These are phyloP conservation scores for Archivesica marissinica DNA, from an alignment of 1,140 invertebrate species.

Conservation along the genomic window DNA sequence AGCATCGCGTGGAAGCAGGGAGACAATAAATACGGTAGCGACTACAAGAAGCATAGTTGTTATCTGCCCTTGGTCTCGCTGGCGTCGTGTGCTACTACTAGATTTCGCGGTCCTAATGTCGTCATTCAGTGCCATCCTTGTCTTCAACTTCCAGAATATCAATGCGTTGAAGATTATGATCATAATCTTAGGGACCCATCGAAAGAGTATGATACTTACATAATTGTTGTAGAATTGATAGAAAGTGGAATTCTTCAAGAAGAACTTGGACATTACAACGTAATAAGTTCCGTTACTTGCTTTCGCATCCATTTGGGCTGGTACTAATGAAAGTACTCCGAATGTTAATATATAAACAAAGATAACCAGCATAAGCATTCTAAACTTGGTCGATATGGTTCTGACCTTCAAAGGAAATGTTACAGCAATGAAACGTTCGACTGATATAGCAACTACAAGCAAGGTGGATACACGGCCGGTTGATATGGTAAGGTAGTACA, in stretches of 20 bases:
- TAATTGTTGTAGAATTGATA: slow-evolving; percentile 42
- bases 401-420: slow-evolving; percentile 54
- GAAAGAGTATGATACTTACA: slow-evolving; percentile 35
- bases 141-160: slow-evolving; percentile 30
- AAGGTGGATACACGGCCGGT: slow-evolving; percentile 49
- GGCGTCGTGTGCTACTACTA: slow-evolving; percentile 5
- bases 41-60: slow-evolving; percentile 54
- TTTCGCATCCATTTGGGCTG: not conserved
- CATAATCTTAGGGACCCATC: slow-evolving; percentile 44
- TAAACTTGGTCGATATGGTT: not conserved
- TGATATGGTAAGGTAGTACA: slow-evolving; percentile 47
- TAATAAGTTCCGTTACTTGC: not conserved
- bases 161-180: slow-evolving; percentile 42
- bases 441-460: slow-evolving; percentile 47
- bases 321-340: not conserved
- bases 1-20: slow-evolving; percentile 50
- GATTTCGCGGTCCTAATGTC: slow-evolving; percentile 33
- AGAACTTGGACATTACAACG: slow-evolving; percentile 25
- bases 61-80: slow-evolving; percentile 33
- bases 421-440: slow-evolving; percentile 54
- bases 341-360: not conserved
- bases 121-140: slow-evolving; percentile 32
- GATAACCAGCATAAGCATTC: not conserved
- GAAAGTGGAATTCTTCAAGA: not conserved
- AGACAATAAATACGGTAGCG: slow-evolving; percentile 46